Base-by-base conservation (phyloP, 2,113 vertebrate genomes). In the Poeciliopsis prolifica region DNA sequence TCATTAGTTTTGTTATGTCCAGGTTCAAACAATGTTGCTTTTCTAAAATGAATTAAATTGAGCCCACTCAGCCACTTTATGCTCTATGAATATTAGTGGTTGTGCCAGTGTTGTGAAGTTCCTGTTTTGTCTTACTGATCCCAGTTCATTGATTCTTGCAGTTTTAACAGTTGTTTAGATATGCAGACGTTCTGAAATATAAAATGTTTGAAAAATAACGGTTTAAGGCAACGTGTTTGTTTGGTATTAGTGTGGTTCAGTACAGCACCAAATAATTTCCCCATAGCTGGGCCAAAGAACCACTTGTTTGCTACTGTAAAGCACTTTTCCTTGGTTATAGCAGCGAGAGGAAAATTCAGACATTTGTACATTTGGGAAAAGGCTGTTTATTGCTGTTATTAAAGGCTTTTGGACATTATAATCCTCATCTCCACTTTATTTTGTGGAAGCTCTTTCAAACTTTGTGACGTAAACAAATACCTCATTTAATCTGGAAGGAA, bases 261-360 rank as follows among this genome's bases (percentile, higher is more conserved):
- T 61, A 68, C n/a, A 69, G 22, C 48, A 78, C 69, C 79, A 74
- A 78, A 86, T 78, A 26, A 60, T 68, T 71, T 74, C 13, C 67
- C 67, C 61, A 37, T 72, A 42, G 44, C 65, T 40, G 63, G 84
- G 54, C 83, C 81, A 82, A 82, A 85, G 74, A 86, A 65, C 78
- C 80, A 79, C 67, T 64, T 58, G 24, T 28, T 65, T 72, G 48
- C 24, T 44, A 30, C 75, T 79, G 17, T 67, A 68, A 65, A 63
- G 78, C 84, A 85, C 82, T 81, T 90, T 37, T 65, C 68, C 42
- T 65, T 63, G 13, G 37, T 44, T 31, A n/a, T 22, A 51, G 37
- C 75, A 33, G 72, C 31, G 72, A 72, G 61, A 68, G 61, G 1
- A 65, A 42, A 83, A 40, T 12, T 37, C 51, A 14, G 66, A 80